Base-by-base conservation (phyloP, 2,797 vertebrate genomes). In the Fratercula arctica region DNA sequence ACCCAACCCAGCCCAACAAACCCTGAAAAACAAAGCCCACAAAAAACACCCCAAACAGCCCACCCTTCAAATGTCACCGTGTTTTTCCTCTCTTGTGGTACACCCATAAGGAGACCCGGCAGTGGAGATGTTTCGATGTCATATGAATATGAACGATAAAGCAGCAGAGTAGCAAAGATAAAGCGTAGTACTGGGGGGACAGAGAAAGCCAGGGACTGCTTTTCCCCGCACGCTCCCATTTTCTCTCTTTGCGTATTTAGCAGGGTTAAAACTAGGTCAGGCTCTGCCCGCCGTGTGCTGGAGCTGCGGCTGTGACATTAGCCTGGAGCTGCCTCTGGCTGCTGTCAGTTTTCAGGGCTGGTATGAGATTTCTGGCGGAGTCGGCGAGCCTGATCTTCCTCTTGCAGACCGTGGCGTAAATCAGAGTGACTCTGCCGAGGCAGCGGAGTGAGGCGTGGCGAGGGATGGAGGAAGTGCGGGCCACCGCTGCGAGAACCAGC, bases 261-360 rank as follows among this genome's bases (percentile, higher is more conserved):
- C 82, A 88, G 74, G 85, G 92, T 96, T 97, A 97, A 63, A 96
- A 96, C 90, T 96, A 95, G 94, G 95, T 95, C 96, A 96, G 78
- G 51, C 59, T 90, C n/a, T 16, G 67, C 79, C 68, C 17, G 28
- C 69, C 81, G 5, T 54, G 94, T 85, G 78, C 96, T 94, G 74
- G 7, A 63, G 95, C 92, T 78, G 75, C 2, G 46, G 85, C 74
- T 93, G 75, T 95, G 94, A 84, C 95, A 69, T 95, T 91, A 61
- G 67, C 91, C 72, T 13, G 23, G 76, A 90, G 88, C 87, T 46
- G 78, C 86, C 88, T 83, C 87, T 94, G 92, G 56, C 95, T 95
- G 56, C 90, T 96, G 90, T 96, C 87, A 59, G 35, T 73, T 51
- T 57, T 75, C 87, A 12, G 63, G 73, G 70, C 79, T 60, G 82